phyloP scores from a whole-genome alignment of 2,797 vertebrate genomes.

The Acanthurus lineatus region DNA sequence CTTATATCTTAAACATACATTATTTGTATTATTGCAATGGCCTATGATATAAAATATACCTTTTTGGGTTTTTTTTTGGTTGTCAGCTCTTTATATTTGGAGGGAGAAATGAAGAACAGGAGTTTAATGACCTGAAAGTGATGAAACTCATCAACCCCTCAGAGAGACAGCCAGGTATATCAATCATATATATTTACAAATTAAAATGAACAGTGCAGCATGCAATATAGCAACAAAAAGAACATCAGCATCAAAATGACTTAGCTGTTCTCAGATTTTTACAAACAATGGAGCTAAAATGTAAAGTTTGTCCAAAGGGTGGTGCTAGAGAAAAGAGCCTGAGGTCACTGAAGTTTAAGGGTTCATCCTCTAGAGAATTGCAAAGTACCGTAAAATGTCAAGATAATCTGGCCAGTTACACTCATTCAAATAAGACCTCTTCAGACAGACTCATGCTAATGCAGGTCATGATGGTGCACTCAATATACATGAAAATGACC shows the following conservation, averaged over 20 bases:
- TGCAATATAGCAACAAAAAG: no score
- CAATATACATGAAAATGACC: background rate
- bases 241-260: background rate
- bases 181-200: background rate
- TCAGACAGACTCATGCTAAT: background rate
- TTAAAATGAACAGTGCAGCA: no score
- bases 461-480: background rate
- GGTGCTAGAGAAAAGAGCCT: no score
- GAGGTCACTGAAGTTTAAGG: background rate
- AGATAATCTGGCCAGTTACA: background rate
- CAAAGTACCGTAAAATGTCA: background rate
- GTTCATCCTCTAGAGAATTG: background rate
- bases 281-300: background rate
- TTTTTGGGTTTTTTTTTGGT: background rate
- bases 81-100: conserved; percentile 84
- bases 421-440: background rate
- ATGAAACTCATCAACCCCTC: conserved; percentile 87
- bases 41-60: background rate
- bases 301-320: no score
- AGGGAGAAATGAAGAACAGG: conserved; percentile 83
- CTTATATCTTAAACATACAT: background rate
- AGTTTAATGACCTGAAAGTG: conserved; percentile 81
- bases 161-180: conserved; percentile 84
- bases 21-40: background rate
- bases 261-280: background rate